Evolutionary conservation across 2,797 vertebrate genomes (phyloP), one percentile per base, ranked within the genome.

Genomic region (Pygocentrus nattereri): DNA sequence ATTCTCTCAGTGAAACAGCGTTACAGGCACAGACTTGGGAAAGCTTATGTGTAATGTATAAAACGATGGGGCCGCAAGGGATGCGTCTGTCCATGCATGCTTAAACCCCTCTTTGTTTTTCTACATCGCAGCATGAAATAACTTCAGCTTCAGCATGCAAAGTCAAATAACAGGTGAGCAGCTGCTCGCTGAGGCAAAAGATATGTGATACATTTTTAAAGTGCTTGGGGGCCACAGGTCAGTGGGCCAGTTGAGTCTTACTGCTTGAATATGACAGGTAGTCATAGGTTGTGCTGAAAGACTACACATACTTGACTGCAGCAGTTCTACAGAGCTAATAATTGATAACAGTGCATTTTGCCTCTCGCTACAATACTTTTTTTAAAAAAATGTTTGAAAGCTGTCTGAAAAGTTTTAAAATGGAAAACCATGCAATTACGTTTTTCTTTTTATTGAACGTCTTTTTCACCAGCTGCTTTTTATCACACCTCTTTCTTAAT

Each of bases 191-290:
- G 74, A 84, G 82, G 82, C 76, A 77, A 79, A 82, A 82, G 25
- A 67, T 73, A 77, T 79, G 54, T 71, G 41, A 86, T 86, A 13
- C 54, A 84, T 86, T 77, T 86, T 86, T 86, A 80, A 86, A 82
- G 76, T 62, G 38, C 58, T 80, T 62, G n/a, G 70, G 74, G 62
- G 74, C 25, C 27, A 62, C 12, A 18, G 30, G 62, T 79, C 72
- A 76, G 76, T 44, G 79, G 78, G 80, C 82, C 77, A 80, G 74
- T 76, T 62, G 47, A 71, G 61, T 62, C 70, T 61, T 74, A 79
- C 27, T 84, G 78, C 62, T 69, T 80, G 65, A 84, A 80, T 70
- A 67, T 84, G 73, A 86, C 65, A 68, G 77, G 64, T 54, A 76
- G 85, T 50, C 62, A 73, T 52, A 71, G 61, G 64, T 79, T 70